Evolutionary conservation across 2,797 vertebrate species (phyloP).

Genomic region (Esox masquinongy): DNA sequence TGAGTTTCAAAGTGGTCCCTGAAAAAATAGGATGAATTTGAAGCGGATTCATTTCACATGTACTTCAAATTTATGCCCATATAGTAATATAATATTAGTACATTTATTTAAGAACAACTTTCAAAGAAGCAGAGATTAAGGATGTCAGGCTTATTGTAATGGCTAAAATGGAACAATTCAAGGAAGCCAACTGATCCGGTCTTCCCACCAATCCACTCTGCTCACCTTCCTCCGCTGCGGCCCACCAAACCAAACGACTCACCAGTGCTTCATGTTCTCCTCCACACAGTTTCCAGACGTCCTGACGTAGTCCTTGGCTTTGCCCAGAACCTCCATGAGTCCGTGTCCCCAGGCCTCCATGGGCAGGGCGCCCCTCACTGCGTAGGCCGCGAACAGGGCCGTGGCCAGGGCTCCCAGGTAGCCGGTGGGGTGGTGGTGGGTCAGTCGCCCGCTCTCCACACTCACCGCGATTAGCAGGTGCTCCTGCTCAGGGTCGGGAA

Average conservation of each 20-base stretch:
- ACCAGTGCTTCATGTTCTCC: conserved; percentile 78
- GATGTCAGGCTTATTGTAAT: neutral
- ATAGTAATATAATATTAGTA: neutral
- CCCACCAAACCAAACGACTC: conserved; percentile 35
- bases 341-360: conserved; percentile 73
- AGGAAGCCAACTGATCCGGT: neutral
- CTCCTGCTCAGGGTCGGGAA: conserved; percentile 57
- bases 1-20: conserved; percentile 78
- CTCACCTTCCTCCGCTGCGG: neutral
- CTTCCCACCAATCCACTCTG: neutral
- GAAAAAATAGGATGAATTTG: neutral
- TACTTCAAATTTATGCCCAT: neutral
- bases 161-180: neutral
- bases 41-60: neutral
- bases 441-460: conserved; percentile 82
- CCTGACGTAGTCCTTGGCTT: conserved; percentile 67
- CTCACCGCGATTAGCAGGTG: conserved; percentile 71
- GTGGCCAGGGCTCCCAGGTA: conserved; percentile 78
- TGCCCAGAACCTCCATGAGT: conserved; percentile 69
- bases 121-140: neutral
- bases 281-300: conserved; percentile 61
- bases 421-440: conserved; percentile 82
- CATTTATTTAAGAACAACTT: neutral
- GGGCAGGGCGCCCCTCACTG: conserved; percentile 59
- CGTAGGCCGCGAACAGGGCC: conserved; percentile 77